Evolutionary conservation across 2,888 invertebrate genomes (phyloP).

Genomic region (Quadroppia sp.): DNA sequence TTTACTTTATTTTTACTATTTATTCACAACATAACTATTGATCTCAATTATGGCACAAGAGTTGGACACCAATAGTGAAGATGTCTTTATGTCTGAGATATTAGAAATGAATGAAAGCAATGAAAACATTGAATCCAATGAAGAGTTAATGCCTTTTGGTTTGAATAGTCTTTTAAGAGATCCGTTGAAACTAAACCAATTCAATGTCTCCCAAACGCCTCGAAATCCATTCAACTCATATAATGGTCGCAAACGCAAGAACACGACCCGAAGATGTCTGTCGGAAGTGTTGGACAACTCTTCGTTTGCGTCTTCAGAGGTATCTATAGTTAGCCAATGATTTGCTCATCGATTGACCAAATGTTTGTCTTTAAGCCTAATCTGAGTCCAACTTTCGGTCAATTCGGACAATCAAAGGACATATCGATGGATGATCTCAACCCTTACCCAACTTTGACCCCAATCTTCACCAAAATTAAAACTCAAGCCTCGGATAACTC

Average conservation of each 20-base stretch:
- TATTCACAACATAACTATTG: neutral
- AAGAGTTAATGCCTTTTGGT: slow-evolving; percentile 30
- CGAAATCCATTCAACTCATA: neutral
- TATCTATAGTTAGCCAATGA: neutral
- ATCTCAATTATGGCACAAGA: neutral
- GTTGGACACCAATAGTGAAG: slow-evolving; percentile 3
- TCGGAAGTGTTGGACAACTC: slow-evolving; percentile 29
- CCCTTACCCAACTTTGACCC: neutral
- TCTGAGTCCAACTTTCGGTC: slow-evolving; percentile 17
- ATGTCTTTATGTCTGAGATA: slow-evolving; percentile 24
- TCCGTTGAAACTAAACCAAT: slow-evolving; percentile 12
- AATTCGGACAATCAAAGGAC: neutral
- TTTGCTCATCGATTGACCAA: neutral
- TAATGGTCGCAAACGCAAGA: slow-evolving; percentile 31
- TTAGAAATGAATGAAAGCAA: slow-evolving; percentile 8
- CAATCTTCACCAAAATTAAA: neutral
- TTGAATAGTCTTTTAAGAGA: slow-evolving; percentile 14
- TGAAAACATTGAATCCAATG: neutral
- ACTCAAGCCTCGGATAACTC: neutral
- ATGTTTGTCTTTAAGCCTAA: neutral
- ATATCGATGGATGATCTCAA: neutral
- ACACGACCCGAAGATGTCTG: slow-evolving; percentile 34
- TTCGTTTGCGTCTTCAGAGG: slow-evolving; percentile 8
- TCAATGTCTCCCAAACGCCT: slow-evolving; percentile 22
- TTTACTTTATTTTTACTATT: neutral